Evolutionary conservation across 1,140 invertebrate species (phyloP).

Genomic region (Drosophila teissieri): DNA sequence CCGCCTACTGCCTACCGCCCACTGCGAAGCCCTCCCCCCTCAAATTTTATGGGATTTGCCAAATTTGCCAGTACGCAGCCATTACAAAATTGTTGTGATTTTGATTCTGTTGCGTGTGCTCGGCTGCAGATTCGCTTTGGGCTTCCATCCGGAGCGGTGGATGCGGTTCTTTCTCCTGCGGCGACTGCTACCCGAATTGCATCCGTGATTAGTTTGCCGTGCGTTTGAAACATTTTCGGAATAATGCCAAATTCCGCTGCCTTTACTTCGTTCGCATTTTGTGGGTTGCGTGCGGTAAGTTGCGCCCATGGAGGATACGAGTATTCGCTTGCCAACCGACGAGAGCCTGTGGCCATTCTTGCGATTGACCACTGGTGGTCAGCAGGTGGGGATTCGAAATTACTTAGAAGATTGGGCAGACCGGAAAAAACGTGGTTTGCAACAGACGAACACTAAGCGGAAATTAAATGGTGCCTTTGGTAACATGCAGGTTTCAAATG

Average conservation of each 20-base stretch:
- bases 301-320: neutral
- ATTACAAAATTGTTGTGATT: constrained; percentile 41
- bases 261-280: constrained; percentile 21
- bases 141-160: neutral
- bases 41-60: constrained; percentile 47
- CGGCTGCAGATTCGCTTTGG: neutral
- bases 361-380: neutral
- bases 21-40: neutral
- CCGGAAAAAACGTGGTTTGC: neutral
- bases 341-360: constrained; percentile 15
- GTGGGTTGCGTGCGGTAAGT: constrained; percentile 27
- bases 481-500: too few relatives aligned
- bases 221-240: constrained; percentile 34
- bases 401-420: neutral
- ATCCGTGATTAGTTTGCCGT: constrained; percentile 44
- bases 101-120: constrained; percentile 13
- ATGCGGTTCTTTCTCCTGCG: constrained; percentile 19
- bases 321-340: constrained; percentile 5
- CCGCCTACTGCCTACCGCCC: constrained; percentile 7
- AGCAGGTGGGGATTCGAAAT: neutral
- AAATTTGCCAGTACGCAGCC: constrained; percentile 27
- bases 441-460: neutral
- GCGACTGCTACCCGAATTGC: constrained; percentile 22
- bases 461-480: neutral
- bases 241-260: constrained; percentile 13